These are phyloP conservation scores for Yponomeuta evonymella DNA, from an alignment of 2,888 invertebrate genomes.

Conservation along the genomic window DNA sequence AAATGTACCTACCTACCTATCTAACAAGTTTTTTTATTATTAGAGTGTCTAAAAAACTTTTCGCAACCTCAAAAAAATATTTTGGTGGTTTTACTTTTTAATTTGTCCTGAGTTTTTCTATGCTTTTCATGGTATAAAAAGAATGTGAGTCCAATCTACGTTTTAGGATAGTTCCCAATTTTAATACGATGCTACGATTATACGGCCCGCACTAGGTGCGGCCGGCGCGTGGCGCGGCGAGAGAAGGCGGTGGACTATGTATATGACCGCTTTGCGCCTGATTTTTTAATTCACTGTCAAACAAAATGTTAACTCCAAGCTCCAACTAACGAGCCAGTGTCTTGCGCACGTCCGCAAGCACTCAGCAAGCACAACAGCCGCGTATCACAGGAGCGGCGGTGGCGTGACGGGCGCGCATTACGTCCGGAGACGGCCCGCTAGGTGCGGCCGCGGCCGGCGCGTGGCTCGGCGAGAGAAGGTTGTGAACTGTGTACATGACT, in stretches of 20 bases:
- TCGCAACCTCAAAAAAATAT: too few species aligned
- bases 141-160: too few species aligned
- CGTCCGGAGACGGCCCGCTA: conserved; percentile 55
- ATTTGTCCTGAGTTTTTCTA: too few species aligned
- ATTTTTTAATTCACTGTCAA: too few species aligned
- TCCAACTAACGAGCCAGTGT: too few species aligned
- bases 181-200: conserved; percentile 21
- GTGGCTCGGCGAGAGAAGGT: background rate
- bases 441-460: conserved; percentile 49
- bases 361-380: conserved; percentile 67
- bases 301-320: too few species aligned
- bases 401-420: conserved; percentile 64
- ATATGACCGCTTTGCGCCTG: conserved; percentile 25
- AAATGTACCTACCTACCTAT: too few species aligned
- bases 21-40: too few species aligned
- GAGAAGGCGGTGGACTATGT: conserved; percentile 19
- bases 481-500: conserved; percentile 29
- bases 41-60: too few species aligned
- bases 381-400: conserved; percentile 4
- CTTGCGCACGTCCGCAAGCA: conserved; percentile 32
- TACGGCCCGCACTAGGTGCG: conserved; percentile 61
- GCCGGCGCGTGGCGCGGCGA: conserved; percentile 26
- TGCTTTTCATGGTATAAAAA: too few species aligned
- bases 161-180: too few species aligned
- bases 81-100: too few species aligned